Evolutionary conservation across 2,888 invertebrate genomes (phyloP).

Genomic region (Drosophila recens): DNA sequence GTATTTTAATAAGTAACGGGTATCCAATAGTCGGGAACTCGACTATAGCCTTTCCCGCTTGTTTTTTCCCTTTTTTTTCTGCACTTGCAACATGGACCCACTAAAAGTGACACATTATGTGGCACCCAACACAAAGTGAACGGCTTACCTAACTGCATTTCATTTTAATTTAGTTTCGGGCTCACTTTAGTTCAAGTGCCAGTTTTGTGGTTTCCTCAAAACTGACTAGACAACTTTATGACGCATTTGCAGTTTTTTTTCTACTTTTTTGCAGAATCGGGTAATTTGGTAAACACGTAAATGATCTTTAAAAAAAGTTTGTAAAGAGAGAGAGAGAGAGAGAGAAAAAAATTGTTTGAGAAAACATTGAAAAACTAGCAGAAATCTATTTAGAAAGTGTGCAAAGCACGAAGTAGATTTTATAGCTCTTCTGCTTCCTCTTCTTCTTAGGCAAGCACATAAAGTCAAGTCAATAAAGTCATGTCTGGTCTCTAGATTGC

Average conservation of each 20-base stretch:
- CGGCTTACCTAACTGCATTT: constrained; percentile 44
- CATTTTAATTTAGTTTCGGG: constrained; percentile 34
- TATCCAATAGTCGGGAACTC: too few relatives aligned
- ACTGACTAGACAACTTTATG: constrained; percentile 41
- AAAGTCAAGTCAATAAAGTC: constrained; percentile 10
- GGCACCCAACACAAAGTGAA: constrained; percentile 41
- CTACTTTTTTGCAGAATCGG: constrained; percentile 1
- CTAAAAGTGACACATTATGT: constrained; percentile 51
- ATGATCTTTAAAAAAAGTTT: constrained; percentile 9
- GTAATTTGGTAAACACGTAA: constrained; percentile 14
- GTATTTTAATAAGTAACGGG: too few relatives aligned
- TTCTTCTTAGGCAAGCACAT: background rate
- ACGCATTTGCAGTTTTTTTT: constrained; percentile 17
- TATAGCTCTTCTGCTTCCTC: constrained; percentile 1
- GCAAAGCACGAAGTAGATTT: constrained; percentile 5
- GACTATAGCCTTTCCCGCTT: too few relatives aligned
- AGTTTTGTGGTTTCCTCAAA: background rate
- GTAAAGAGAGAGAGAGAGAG: background rate
- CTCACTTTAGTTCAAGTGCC: constrained; percentile 4
- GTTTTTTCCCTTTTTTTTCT: constrained; percentile 10
- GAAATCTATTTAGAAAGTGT: constrained; percentile 26
- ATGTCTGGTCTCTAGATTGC: background rate
- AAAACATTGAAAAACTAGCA: constrained; percentile 5
- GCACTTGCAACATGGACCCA: constrained; percentile 24
- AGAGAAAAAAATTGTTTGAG: constrained; percentile 8